Evolutionary conservation across 2,113 vertebrate genomes (phyloP).

Genomic region (Rhea americana): DNA sequence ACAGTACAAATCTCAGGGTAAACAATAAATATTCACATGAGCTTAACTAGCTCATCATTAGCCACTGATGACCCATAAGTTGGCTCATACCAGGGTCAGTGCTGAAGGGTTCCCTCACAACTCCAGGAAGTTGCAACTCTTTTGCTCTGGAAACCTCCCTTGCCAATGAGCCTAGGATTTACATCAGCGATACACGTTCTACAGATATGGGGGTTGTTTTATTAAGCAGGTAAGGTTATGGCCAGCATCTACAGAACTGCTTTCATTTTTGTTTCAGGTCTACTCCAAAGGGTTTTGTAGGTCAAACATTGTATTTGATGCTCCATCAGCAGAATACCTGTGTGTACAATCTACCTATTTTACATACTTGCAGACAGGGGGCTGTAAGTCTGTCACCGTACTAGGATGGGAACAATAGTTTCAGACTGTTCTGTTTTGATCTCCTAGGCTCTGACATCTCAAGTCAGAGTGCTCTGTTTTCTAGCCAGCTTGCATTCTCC

Average conservation of each 20-base stretch:
- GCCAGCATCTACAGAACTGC: background rate
- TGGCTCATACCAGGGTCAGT: background rate
- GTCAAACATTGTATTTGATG: background rate
- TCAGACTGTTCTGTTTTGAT: background rate
- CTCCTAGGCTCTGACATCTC: background rate
- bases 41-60: slow-evolving; percentile 8
- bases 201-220: background rate
- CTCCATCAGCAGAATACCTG: background rate
- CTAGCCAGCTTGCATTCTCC: background rate
- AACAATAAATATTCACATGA: background rate
- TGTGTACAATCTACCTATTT: background rate
- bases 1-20: slow-evolving; percentile 4
- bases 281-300: background rate
- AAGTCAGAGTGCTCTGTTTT: background rate
- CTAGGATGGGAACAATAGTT: background rate
- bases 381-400: background rate
- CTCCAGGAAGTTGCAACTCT: background rate
- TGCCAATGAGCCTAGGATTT: background rate
- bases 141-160: background rate
- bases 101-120: background rate
- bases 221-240: background rate
- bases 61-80: background rate
- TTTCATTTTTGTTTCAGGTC: background rate
- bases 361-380: background rate
- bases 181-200: background rate